Evolutionary conservation across 2,113 vertebrate species (phyloP).

Genomic region (Xenus cinereus): DNA sequence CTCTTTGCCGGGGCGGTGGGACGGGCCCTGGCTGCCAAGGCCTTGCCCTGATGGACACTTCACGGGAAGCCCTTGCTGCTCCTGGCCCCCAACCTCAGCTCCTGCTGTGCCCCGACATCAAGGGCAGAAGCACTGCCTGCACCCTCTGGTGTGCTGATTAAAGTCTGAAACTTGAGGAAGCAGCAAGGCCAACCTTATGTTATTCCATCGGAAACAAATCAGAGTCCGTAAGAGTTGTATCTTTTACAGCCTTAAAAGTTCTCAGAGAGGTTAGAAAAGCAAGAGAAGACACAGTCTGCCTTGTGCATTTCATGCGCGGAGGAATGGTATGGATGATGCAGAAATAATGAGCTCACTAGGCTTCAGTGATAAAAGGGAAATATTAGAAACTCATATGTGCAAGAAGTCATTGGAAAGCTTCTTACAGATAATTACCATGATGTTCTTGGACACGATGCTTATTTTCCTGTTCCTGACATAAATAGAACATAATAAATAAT

Average conservation of each 20-base stretch:
- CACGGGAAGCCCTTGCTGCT: rapidly evolving
- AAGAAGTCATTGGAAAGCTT: background rate
- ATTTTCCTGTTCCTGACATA: slow-evolving; percentile 15
- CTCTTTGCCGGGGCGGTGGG: background rate
- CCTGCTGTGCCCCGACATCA: background rate
- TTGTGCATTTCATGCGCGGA: background rate
- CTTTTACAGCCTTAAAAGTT: background rate
- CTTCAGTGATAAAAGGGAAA: background rate
- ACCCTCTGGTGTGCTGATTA: rapidly evolving
- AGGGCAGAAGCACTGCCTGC: background rate
- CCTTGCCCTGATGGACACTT: background rate
- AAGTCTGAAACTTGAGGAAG: background rate
- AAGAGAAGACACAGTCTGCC: background rate
- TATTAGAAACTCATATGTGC: background rate
- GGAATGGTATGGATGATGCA: background rate
- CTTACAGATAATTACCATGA: background rate
- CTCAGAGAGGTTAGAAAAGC: background rate
- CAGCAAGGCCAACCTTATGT: background rate
- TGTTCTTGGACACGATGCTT: background rate
- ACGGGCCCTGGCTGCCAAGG: background rate
- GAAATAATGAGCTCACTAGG: slow-evolving; percentile 24
- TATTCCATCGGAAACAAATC: background rate
- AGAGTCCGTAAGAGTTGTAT: background rate
- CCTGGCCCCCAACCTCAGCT: rapidly evolving
- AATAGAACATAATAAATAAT: background rate